These are phyloP conservation scores for Lasioglossum villosulum DNA, from an alignment of 2,888 invertebrate genomes.

Conservation along the genomic window DNA sequence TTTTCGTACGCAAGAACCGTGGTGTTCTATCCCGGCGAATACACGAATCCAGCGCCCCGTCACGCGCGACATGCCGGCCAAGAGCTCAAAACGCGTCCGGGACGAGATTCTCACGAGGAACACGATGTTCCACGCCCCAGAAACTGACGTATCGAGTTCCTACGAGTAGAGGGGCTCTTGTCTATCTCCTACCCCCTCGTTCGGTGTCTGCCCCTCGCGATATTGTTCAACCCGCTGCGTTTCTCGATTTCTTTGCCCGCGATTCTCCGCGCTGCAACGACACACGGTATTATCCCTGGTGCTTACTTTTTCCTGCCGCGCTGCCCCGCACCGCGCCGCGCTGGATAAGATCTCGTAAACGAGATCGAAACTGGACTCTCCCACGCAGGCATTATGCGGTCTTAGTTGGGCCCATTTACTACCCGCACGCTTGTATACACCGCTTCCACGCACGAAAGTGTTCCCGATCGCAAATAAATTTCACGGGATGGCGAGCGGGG, in stretches of 20 bases:
- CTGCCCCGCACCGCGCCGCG: constrained; percentile 15
- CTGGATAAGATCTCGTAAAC: constrained; percentile 70
- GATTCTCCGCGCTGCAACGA: constrained; percentile 53
- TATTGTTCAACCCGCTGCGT: constrained; percentile 72
- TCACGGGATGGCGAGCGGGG: constrained; percentile 1
- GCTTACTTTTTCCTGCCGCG: constrained; percentile 44
- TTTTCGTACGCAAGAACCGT: not conserved
- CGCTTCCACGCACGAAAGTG: constrained; percentile 53
- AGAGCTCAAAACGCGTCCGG: constrained; percentile 66
- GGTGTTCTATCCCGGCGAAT: not conserved
- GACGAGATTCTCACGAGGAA: constrained; percentile 68
- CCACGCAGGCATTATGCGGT: constrained; percentile 63
- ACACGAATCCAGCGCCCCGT: not conserved
- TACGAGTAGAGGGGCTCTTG: constrained; percentile 55
- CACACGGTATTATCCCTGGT: constrained; percentile 52
- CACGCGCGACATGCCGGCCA: constrained; percentile 25
- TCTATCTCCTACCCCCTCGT: not conserved
- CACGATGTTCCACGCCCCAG: constrained; percentile 69
- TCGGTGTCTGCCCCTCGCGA: constrained; percentile 48
- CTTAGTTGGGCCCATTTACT: constrained; percentile 58
- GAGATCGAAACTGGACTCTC: constrained; percentile 73
- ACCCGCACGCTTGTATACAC: constrained; percentile 55
- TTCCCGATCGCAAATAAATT: constrained; percentile 51
- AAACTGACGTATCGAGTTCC: constrained; percentile 71
- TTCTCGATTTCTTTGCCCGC: constrained; percentile 56